Evolutionary conservation across 2,888 invertebrate species (phyloP), one percentile per base, ranked within the genome.

Genomic region (Sphaeridia pumilis): DNA sequence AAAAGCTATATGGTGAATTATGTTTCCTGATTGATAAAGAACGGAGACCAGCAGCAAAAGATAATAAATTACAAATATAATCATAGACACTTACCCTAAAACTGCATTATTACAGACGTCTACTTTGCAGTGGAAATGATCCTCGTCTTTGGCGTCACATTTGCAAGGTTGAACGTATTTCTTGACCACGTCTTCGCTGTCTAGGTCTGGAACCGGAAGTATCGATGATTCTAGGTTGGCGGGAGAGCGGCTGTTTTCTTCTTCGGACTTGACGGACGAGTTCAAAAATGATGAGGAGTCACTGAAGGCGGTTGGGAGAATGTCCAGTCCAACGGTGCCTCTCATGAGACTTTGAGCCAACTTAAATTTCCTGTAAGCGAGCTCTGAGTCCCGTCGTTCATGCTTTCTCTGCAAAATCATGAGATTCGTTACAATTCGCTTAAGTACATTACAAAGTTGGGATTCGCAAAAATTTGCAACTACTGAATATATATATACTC

Each of bases 351-450:
- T 76, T 66, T 78, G 77, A 3, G 73, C 73, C 58, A 81, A 70
- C 69, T 81, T 79, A 71, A 79, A 83, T 70, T 79, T 85, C 70
- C 87, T 77, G 72, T 88, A 88, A 4, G 84, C 87, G 70, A 87
- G 76, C 69, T 95, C 94, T 28, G 87, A 85, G 67, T 93, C 92
- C 67, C 87, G 83, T 46, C 94, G 80, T 71, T 97, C 95, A 71
- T 97, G 97, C 69, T 94, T 95, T 52, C 95, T 80, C 73, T 65
- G 52, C 42, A 38, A 38, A 38, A 17, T 17, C 12, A 38, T 7
- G 17, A n/a, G n/a, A n/a, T n/a, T n/a, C n/a, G n/a, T n/a, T n/a
- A n/a, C n/a, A n/a, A n/a, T n/a, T n/a, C n/a, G n/a, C n/a, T n/a
- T n/a, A n/a, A n/a, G n/a, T n/a, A n/a, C n/a, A n/a, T n/a, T n/a